Evolutionary conservation across 2,113 vertebrate genomes (phyloP).

Genomic region (Sinocyclocheilus rhinocerous): DNA sequence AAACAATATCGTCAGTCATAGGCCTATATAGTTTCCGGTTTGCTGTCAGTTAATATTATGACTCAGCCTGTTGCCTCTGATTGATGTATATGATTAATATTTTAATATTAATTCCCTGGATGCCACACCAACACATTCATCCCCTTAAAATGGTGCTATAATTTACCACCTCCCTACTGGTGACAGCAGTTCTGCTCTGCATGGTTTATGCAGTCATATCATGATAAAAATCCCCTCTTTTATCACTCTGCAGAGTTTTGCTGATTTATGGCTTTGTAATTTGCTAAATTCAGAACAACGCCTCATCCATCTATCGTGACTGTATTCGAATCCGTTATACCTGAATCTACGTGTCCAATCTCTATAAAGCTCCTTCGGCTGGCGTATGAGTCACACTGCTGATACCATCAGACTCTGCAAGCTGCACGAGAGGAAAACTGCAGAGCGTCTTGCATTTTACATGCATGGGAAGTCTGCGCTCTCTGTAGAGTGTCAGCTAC

Average conservation of each 20-base stretch:
- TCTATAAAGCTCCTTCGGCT: slow-evolving; percentile 34
- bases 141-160: slow-evolving; percentile 34
- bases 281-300: background rate
- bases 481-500: background rate
- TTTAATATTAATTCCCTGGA: background rate
- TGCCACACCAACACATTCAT: slow-evolving; percentile 10
- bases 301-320: background rate
- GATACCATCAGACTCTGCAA: slow-evolving; percentile 5
- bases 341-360: background rate
- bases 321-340: background rate
- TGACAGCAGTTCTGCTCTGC: slow-evolving; percentile 12
- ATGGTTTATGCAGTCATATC: slow-evolving; percentile 20
- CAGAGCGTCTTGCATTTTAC: slow-evolving; percentile 20
- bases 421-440: slow-evolving; percentile 27
- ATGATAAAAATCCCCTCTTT: background rate
- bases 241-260: slow-evolving; percentile 20
- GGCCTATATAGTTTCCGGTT: background rate
- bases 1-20: background rate
- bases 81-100: background rate
- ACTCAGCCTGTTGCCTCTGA: background rate
- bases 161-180: slow-evolving; percentile 23
- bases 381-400: slow-evolving; percentile 34
- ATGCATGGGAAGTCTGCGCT: slow-evolving; percentile 10
- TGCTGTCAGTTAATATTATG: background rate
- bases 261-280: slow-evolving; percentile 2